phyloP scores from a whole-genome alignment of 1,140 invertebrate species.

The Drosophila kanapiae region DNA sequence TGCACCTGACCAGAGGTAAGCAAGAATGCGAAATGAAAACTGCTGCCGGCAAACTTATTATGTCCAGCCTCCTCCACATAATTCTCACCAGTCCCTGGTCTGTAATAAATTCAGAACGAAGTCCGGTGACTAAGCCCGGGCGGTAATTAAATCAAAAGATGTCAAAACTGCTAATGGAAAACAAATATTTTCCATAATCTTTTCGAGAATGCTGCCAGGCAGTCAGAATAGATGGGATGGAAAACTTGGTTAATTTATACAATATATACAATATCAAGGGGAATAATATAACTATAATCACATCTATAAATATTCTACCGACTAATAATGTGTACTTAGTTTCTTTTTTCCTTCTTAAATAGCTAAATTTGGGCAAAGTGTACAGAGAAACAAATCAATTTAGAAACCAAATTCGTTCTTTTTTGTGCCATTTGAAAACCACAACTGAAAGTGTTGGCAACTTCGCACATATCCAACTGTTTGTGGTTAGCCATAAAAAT shows the following conservation, averaged over 20 bases:
- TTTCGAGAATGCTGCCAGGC: background rate
- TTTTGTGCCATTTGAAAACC: slow-evolving; percentile 26
- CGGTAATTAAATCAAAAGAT: slow-evolving; percentile 53
- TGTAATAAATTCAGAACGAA: slow-evolving; percentile 43
- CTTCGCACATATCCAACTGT: slow-evolving; percentile 25
- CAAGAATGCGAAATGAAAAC: slow-evolving; percentile 57
- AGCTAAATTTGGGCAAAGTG: background rate
- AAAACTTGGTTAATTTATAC: background rate
- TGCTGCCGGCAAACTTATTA: slow-evolving; percentile 63
- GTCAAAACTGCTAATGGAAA: slow-evolving; percentile 52
- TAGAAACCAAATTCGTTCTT: background rate
- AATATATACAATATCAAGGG: background rate
- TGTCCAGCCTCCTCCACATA: slow-evolving; percentile 20
- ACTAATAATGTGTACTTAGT: too few relatives aligned
- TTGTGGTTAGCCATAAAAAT: slow-evolving; percentile 50
- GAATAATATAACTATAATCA: background rate
- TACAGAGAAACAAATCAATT: slow-evolving; percentile 1
- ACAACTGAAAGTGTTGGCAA: slow-evolving; percentile 62
- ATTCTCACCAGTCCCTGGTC: slow-evolving; percentile 7
- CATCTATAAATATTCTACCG: too few relatives aligned
- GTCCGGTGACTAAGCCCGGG: slow-evolving; percentile 19
- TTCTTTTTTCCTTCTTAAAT: background rate
- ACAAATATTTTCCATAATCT: slow-evolving; percentile 52
- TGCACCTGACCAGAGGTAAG: slow-evolving; percentile 71
- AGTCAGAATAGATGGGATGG: background rate